Evolutionary conservation across 1,140 invertebrate genomes (phyloP).

Genomic region (Diplogasteroides magnus): DNA sequence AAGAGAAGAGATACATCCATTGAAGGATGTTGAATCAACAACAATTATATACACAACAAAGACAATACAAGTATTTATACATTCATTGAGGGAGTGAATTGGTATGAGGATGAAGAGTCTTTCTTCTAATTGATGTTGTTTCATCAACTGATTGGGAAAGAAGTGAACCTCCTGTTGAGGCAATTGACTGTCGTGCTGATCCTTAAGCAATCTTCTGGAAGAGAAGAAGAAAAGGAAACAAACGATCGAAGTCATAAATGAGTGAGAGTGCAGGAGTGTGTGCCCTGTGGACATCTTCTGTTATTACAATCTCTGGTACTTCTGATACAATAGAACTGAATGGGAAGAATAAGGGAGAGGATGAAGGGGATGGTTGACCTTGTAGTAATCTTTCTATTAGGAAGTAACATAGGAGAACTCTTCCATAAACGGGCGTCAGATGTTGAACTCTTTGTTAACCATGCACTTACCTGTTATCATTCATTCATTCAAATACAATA

Average conservation of each 20-base stretch:
- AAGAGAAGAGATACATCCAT: background rate
- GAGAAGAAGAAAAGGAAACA: no score
- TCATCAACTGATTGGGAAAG: background rate
- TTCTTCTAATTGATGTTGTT: background rate
- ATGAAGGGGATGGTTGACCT: background rate
- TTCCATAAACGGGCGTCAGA: conserved; percentile 11
- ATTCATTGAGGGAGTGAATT: background rate
- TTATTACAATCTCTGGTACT: conserved; percentile 27
- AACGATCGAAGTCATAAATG: conserved; percentile 23
- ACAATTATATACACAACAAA: no score
- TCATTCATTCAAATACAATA: background rate
- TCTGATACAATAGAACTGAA: conserved; percentile 20
- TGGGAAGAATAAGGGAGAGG: no score
- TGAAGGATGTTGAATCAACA: no score
- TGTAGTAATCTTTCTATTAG: conserved; percentile 10
- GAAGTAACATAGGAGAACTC: conserved; percentile 4
- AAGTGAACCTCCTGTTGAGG: background rate
- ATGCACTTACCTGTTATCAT: conserved; percentile 19
- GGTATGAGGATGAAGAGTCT: background rate
- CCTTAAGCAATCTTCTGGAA: no score
- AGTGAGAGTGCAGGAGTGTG: conserved; percentile 23
- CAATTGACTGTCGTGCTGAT: background rate
- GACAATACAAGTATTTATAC: background rate
- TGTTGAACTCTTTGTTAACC: conserved; percentile 6
- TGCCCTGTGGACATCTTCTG: conserved; percentile 10